These are phyloP conservation scores for Acromyrmex charruanus DNA, from an alignment of 1,140 invertebrate genomes.

Conservation along the genomic window DNA sequence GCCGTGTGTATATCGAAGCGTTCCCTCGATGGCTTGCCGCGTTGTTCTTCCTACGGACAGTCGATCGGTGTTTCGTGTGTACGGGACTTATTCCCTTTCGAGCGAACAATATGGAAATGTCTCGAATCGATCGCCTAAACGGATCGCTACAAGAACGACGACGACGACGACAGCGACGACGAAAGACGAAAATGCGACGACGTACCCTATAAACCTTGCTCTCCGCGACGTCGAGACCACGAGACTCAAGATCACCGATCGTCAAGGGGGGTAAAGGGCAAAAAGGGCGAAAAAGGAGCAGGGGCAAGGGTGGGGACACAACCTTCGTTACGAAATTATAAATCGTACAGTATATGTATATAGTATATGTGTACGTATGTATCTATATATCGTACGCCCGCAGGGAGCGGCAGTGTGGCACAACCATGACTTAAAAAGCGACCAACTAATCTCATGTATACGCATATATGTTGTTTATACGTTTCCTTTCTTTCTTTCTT, in stretches of 20 bases:
- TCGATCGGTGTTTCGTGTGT: constrained; percentile 64
- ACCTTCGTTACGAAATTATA: constrained; percentile 85
- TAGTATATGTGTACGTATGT: constrained; percentile 73
- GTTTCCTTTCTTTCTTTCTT: background rate
- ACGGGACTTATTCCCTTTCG: constrained; percentile 2
- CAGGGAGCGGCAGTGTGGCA: constrained; percentile 80
- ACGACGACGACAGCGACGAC: constrained; percentile 62
- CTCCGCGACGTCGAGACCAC: constrained; percentile 76
- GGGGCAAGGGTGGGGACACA: constrained; percentile 77
- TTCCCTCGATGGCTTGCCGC: constrained; percentile 58
- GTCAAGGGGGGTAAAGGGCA: constrained; percentile 29
- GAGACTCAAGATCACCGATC: constrained; percentile 73
- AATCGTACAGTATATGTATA: constrained; percentile 76
- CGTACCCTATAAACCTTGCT: constrained; percentile 64
- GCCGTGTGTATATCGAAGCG: constrained; percentile 51
- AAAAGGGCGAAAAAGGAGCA: background rate
- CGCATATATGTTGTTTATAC: constrained; percentile 17
- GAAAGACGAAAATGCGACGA: constrained; percentile 50
- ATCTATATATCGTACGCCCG: constrained; percentile 76
- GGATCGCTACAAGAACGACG: constrained; percentile 50
- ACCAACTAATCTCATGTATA: constrained; percentile 77
- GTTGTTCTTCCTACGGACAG: constrained; percentile 72
- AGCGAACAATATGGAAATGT: constrained; percentile 12
- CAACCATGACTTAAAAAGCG: constrained; percentile 83
- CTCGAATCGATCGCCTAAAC: constrained; percentile 34